Conservation (phyloP, 2,888 invertebrate species). For the Eupithecia abbreviata region DNA sequence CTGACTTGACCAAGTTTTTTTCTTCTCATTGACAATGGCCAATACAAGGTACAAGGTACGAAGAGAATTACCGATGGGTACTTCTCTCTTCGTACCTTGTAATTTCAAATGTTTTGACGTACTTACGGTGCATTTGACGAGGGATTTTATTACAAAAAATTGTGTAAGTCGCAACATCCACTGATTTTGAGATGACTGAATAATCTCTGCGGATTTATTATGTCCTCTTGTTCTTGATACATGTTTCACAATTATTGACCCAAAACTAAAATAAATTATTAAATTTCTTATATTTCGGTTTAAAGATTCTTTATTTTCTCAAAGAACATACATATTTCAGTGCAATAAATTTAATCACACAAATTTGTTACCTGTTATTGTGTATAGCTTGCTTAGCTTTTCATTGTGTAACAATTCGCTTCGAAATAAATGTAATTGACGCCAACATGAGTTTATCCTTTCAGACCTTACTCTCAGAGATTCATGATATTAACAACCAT, state of each 20-base stretch:
- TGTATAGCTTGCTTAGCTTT: neutral
- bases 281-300: too few relatives aligned
- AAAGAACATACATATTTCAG: neutral
- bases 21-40: too few relatives aligned
- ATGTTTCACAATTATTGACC: neutral
- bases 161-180: neutral
- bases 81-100: too few relatives aligned
- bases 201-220: neutral
- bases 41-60: too few relatives aligned
- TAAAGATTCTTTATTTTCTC: too few relatives aligned
- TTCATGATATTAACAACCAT: neutral
- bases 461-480: neutral
- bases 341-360: neutral
- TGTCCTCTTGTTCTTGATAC: neutral
- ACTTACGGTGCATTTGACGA: too few relatives aligned
- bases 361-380: neutral
- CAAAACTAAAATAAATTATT: neutral
- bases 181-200: neutral
- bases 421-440: neutral
- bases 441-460: slow-evolving; percentile 6
- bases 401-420: neutral
- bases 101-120: too few relatives aligned
- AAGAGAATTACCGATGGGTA: too few relatives aligned
- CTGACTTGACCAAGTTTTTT: too few relatives aligned
- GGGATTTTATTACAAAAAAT: too few relatives aligned